Conservation (phyloP, 2,888 invertebrate genomes). For the Drosophila atroscutellata region DNA sequence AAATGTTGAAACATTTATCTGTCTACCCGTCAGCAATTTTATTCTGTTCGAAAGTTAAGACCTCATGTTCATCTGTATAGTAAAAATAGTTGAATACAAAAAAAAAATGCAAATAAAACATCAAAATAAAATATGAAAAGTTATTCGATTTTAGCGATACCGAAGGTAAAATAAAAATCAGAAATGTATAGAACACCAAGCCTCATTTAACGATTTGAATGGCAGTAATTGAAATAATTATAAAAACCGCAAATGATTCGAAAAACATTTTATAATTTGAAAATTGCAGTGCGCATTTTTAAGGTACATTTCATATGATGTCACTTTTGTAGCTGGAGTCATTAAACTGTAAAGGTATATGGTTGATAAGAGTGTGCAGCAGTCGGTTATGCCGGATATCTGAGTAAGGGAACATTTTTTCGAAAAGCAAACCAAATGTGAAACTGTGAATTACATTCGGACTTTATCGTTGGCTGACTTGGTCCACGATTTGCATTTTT, state of each 20-base stretch:
- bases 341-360: neutral
- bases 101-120: neutral
- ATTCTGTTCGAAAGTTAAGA: neutral
- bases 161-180: neutral
- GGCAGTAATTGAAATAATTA: neutral
- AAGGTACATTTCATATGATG: too few species aligned
- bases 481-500: constrained; percentile 52
- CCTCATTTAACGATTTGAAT: neutral
- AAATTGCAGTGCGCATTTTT: neutral
- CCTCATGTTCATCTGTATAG: neutral
- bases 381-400: neutral
- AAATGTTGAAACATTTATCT: constrained; percentile 31
- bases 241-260: neutral
- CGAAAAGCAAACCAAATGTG: constrained; percentile 30
- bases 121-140: neutral
- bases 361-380: neutral
- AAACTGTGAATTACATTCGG: constrained; percentile 31
- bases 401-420: neutral
- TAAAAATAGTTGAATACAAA: neutral
- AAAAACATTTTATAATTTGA: neutral
- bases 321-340: neutral
- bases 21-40: constrained; percentile 31
- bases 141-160: neutral
- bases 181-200: neutral
- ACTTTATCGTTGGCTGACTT: constrained; percentile 31